Conservation (phyloP, 2,888 invertebrate genomes). For the Chrysolina haemoptera region DNA sequence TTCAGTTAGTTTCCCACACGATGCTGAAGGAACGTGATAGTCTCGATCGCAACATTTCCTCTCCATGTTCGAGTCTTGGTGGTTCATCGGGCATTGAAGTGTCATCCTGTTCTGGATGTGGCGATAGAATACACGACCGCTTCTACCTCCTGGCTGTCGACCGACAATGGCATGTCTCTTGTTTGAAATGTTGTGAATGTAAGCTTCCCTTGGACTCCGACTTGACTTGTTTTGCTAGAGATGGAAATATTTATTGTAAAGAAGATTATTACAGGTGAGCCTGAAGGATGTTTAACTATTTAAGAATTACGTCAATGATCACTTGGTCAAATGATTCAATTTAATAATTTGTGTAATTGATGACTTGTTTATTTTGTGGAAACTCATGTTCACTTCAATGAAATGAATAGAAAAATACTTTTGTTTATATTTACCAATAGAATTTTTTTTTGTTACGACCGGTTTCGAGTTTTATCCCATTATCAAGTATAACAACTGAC, state of each 20-base stretch:
- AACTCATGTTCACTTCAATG: too few relatives aligned
- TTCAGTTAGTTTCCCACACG: constrained; percentile 26
- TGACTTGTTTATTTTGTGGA: too few relatives aligned
- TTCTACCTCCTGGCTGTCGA: constrained; percentile 88
- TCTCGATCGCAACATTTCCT: constrained; percentile 71
- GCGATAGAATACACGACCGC: constrained; percentile 74
- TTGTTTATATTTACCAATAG: too few relatives aligned
- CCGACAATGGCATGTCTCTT: constrained; percentile 90
- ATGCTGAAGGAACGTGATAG: constrained; percentile 82
- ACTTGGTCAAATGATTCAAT: too few relatives aligned
- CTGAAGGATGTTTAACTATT: background rate
- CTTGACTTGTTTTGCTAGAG: constrained; percentile 90
- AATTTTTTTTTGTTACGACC: too few relatives aligned
- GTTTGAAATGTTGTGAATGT: constrained; percentile 89
- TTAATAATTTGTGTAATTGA: too few relatives aligned
- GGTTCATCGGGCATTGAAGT: constrained; percentile 65
- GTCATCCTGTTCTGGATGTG: constrained; percentile 75
- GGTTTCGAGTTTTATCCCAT: too few relatives aligned
- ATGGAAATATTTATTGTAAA: constrained; percentile 94
- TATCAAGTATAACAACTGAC: too few relatives aligned
- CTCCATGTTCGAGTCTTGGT: constrained; percentile 68
- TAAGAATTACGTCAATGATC: too few relatives aligned
- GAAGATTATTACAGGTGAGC: constrained; percentile 93
- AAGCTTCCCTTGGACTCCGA: constrained; percentile 88
- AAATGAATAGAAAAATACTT: too few relatives aligned